Conservation (phyloP, 2,888 invertebrate species). For the Pachliopta kotzebuea region DNA sequence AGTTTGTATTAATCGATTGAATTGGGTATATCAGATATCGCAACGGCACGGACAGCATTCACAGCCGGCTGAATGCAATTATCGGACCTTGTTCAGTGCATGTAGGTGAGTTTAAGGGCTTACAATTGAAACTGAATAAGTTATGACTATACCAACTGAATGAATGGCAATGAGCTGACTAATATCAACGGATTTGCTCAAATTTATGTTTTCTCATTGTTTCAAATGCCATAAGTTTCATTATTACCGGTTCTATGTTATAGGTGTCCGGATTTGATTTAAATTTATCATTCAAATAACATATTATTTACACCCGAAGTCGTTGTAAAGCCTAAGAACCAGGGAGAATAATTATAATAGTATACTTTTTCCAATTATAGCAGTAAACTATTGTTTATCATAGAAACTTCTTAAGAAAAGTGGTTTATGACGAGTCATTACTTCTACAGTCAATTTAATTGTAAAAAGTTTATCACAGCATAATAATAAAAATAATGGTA, state of each 20-base stretch:
- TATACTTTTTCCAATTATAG: too few relatives aligned
- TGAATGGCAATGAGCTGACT: conserved; percentile 20
- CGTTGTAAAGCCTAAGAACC: too few relatives aligned
- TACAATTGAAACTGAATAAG: conserved; percentile 13
- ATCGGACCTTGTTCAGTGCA: conserved; percentile 19
- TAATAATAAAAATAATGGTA: too few relatives aligned
- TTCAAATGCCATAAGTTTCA: conserved; percentile 10
- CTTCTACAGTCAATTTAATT: too few relatives aligned
- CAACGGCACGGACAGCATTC: conserved; percentile 1
- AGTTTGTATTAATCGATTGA: background rate
- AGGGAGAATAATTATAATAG: too few relatives aligned
- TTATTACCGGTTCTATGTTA: background rate
- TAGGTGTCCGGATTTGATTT: background rate
- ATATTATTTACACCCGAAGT: background rate
- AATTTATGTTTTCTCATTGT: conserved; percentile 20
- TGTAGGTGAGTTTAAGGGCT: conserved; percentile 21
- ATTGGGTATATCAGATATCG: background rate
- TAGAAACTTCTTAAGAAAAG: too few relatives aligned
- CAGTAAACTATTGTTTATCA: too few relatives aligned
- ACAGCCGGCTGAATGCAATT: conserved; percentile 20
- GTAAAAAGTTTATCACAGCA: too few relatives aligned
- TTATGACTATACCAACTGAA: conserved; percentile 12
- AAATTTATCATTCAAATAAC: background rate
- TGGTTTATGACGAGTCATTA: too few relatives aligned
- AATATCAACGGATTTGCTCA: conserved; percentile 14